Evolutionary conservation across 2,888 invertebrate genomes (phyloP).

Genomic region (Apotomis capreana): DNA sequence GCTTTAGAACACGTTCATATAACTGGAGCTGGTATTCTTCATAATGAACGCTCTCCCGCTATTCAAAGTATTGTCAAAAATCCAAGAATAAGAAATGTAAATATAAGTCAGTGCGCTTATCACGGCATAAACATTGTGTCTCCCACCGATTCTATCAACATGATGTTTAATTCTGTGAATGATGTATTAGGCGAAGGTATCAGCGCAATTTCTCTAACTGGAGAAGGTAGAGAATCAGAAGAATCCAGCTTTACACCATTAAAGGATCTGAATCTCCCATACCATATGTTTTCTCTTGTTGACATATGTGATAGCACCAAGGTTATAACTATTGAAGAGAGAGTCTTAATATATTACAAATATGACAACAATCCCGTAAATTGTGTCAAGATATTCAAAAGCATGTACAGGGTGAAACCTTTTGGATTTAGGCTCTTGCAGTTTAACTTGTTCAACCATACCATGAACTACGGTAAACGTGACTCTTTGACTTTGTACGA

Average conservation of each 20-base stretch:
- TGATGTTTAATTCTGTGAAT: constrained; percentile 89
- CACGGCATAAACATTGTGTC: constrained; percentile 97
- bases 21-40: constrained; percentile 96
- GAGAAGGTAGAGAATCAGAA: constrained; percentile 94
- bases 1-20: constrained; percentile 91
- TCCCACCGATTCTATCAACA: constrained; percentile 91
- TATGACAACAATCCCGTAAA: constrained; percentile 98
- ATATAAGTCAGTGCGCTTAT: constrained; percentile 92
- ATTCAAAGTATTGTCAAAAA: constrained; percentile 95
- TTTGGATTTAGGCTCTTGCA: constrained; percentile 95
- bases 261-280: constrained; percentile 91
- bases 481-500: constrained; percentile 95
- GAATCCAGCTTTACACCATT: constrained; percentile 95
- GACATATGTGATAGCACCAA: constrained; percentile 98
- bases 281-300: constrained; percentile 95
- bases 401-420: constrained; percentile 92
- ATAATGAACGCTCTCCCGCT: constrained; percentile 97
- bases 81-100: constrained; percentile 91
- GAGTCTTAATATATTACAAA: constrained; percentile 96
- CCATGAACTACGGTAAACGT: constrained; percentile 89
- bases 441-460: constrained; percentile 95
- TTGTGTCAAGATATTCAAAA: constrained; percentile 98
- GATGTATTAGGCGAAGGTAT: constrained; percentile 95
- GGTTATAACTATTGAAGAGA: constrained; percentile 93
- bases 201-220: constrained; percentile 94